Percentiles rank a stretch among this genome's conserved stretches.
These are phyloP conservation scores for Corapipo altera DNA, from an alignment of 2,113 vertebrate species.

Conservation along the genomic window DNA sequence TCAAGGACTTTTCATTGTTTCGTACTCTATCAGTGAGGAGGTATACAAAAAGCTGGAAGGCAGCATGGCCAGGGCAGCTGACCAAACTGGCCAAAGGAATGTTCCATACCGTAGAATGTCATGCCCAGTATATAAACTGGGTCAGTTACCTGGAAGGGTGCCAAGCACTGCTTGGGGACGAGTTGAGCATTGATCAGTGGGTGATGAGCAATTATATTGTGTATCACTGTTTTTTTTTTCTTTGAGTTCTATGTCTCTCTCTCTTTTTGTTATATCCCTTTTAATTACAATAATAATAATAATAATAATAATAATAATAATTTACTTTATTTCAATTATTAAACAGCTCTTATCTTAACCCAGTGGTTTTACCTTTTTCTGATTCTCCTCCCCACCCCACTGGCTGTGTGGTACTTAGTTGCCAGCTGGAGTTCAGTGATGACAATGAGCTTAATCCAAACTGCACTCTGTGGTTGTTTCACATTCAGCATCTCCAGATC, in stretches of 20 bases:
- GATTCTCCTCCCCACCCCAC: neutral
- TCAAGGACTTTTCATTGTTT: neutral
- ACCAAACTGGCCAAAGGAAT: neutral
- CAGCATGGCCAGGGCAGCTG: neutral
- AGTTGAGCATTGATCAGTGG: accelerated
- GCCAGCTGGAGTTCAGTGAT: neutral
- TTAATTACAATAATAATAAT: neutral
- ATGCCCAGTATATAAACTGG: neutral
- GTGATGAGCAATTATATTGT: neutral
- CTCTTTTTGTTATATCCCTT: neutral
- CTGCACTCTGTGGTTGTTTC: neutral
- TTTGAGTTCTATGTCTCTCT: neutral
- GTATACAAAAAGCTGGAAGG: neutral
- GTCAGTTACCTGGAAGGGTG: neutral
- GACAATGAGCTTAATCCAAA: neutral
- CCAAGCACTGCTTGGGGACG: neutral
- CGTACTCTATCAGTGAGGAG: neutral
- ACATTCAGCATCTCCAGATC: neutral
- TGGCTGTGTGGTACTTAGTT: neutral
- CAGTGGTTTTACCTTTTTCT: neutral
- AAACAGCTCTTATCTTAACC: neutral
- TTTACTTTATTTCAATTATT: neutral
- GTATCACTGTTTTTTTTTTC: neutral
- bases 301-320: neutral
- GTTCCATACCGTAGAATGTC: neutral